phyloP scores from a whole-genome alignment of 2,888 invertebrate genomes.

The Aphodius sticticus region DNA sequence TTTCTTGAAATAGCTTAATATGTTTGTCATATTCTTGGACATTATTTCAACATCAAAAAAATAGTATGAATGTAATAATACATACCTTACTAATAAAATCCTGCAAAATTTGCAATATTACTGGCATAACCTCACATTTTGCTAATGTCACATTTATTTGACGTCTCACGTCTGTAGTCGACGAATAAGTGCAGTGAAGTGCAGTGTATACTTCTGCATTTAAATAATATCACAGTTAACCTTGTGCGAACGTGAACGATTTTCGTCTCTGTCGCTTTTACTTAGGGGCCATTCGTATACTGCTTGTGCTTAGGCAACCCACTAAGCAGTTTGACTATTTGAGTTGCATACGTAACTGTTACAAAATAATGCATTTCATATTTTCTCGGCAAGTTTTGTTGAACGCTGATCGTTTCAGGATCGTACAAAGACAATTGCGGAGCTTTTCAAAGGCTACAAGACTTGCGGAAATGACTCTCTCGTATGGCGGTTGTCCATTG shows the following conservation, averaged over 20 bases:
- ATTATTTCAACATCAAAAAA: no score
- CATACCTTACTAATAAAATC: conserved; percentile 15
- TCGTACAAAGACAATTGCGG: conserved; percentile 40
- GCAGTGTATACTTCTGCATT: background rate
- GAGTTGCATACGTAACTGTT: background rate
- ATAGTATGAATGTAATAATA: conserved; percentile 1
- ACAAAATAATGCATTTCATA: background rate
- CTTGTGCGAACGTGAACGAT: no score
- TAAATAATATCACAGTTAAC: no score
- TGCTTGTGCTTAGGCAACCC: no score
- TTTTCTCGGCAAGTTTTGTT: background rate
- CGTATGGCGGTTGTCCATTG: conserved; percentile 81
- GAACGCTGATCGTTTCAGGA: conserved; percentile 42
- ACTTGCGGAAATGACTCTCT: conserved; percentile 82
- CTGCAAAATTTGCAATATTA: background rate
- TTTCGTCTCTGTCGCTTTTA: no score
- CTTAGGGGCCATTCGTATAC: no score
- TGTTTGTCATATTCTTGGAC: no score
- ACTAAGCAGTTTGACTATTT: background rate
- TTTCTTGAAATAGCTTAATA: no score
- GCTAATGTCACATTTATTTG: background rate
- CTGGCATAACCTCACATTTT: background rate
- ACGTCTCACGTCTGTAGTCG: background rate
- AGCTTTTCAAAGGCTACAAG: conserved; percentile 61
- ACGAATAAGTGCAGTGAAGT: background rate